Percentiles rank a stretch among this genome's conserved stretches.
These are phyloP conservation scores for Parazoanthus swiftii DNA, from an alignment of 92 coral and sea anemone genomes.

Conservation along the genomic window DNA sequence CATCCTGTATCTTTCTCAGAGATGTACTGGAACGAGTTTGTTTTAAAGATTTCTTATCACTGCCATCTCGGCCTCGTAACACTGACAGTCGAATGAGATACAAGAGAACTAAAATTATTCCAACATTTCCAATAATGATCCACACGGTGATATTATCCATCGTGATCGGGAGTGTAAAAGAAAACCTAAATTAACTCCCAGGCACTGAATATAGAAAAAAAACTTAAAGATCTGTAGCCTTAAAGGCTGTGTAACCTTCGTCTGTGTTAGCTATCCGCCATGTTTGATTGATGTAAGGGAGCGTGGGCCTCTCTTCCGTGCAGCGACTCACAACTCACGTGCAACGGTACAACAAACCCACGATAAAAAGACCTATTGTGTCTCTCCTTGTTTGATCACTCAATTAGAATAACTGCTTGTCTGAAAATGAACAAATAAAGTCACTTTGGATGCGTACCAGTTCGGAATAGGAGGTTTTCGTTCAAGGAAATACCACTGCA, in stretches of 20 bases:
- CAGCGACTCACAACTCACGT: not conserved
- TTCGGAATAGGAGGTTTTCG: not conserved
- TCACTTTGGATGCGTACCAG: not conserved
- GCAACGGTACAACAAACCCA: slow-evolving; percentile 22
- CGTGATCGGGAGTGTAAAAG: slow-evolving; percentile 9
- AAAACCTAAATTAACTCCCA: not conserved
- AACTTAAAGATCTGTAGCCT: slow-evolving; percentile 7
- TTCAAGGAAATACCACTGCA: not conserved
- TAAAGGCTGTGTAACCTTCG: slow-evolving; percentile 29
- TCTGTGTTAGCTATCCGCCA: slow-evolving; percentile 30
- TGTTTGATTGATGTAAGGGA: slow-evolving; percentile 3
- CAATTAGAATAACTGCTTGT: slow-evolving; percentile 25
- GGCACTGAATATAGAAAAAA: not conserved
- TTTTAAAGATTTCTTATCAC: slow-evolving; percentile 25
- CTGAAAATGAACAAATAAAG: not conserved
- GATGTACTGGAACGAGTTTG: not conserved
- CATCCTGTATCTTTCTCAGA: not conserved
- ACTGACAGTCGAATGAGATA: slow-evolving; percentile 40
- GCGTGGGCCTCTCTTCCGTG: slow-evolving; percentile 4
- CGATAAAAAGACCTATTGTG: slow-evolving; percentile 22
- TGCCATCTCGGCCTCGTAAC: slow-evolving; percentile 15
- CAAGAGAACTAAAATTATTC: slow-evolving; percentile 35
- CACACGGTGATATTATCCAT: slow-evolving; percentile 30
- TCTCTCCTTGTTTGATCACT: slow-evolving; percentile 38
- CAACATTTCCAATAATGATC: slow-evolving; percentile 37